phyloP scores from a whole-genome alignment of 1,140 invertebrate genomes.

The Cydia strobilella region DNA sequence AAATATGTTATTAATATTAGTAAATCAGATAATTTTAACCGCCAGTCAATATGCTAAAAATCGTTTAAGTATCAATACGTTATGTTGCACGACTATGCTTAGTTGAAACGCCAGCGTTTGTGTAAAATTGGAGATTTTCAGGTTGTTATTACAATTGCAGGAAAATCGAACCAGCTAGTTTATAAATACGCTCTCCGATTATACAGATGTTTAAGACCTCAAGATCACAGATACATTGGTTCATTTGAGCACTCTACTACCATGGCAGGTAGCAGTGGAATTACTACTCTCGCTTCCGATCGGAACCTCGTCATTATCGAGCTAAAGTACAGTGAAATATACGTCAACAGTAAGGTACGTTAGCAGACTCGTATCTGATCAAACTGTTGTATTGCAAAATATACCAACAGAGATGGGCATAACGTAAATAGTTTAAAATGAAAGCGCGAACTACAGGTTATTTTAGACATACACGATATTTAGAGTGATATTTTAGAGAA shows the following conservation, averaged over 20 bases:
- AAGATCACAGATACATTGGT: not conserved
- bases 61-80: too few species aligned
- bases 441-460: not conserved
- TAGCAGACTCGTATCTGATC: not conserved
- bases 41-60: too few species aligned
- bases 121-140: too few species aligned
- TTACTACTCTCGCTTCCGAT: not conserved
- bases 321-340: not conserved
- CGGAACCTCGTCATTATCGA: constrained; percentile 4
- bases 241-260: not conserved
- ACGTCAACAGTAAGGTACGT: not conserved
- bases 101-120: too few species aligned
- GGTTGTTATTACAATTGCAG: too few species aligned
- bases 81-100: too few species aligned
- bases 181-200: too few species aligned
- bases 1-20: too few species aligned
- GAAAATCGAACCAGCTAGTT: too few species aligned
- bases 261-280: not conserved
- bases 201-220: too few species aligned
- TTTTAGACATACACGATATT: not conserved
- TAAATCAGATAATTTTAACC: too few species aligned
- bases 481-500: not conserved
- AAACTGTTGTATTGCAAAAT: not conserved
- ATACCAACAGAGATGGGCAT: not conserved
- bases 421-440: not conserved